phyloP scores from a whole-genome alignment of 2,888 invertebrate genomes.

The Rhagonycha fulva region DNA sequence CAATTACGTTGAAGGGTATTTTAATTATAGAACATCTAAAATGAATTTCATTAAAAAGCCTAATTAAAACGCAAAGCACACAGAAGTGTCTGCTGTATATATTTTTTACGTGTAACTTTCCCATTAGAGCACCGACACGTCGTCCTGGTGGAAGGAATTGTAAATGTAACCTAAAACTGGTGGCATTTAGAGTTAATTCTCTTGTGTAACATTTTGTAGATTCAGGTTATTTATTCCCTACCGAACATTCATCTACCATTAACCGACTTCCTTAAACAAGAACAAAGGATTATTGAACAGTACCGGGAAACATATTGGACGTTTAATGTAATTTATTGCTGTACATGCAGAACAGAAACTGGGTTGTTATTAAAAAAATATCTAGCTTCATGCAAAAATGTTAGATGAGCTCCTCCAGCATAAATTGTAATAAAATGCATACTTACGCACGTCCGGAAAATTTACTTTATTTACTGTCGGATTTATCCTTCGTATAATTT shows the following conservation, averaged over 20 bases:
- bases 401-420: not conserved
- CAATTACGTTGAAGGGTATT: not conserved
- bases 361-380: not conserved
- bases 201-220: not conserved
- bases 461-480: not conserved
- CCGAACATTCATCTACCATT: not conserved
- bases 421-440: not conserved
- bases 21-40: not conserved
- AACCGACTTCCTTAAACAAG: slow-evolving; percentile 1
- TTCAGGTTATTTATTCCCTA: not conserved
- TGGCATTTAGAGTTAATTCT: not conserved
- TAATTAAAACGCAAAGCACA: not conserved
- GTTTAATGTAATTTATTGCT: not conserved
- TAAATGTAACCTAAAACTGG: not conserved
- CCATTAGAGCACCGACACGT: not conserved
- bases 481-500: not conserved
- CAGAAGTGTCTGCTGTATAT: not conserved
- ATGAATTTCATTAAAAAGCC: not conserved
- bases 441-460: not conserved
- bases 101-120: not conserved
- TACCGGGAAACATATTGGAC: not conserved
- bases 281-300: not conserved
- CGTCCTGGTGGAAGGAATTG: not conserved
- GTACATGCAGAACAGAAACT: not conserved
- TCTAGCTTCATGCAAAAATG: not conserved